phyloP scores from a whole-genome alignment of 1,140 invertebrate genomes.

The Drosophila pseudoananassae region DNA sequence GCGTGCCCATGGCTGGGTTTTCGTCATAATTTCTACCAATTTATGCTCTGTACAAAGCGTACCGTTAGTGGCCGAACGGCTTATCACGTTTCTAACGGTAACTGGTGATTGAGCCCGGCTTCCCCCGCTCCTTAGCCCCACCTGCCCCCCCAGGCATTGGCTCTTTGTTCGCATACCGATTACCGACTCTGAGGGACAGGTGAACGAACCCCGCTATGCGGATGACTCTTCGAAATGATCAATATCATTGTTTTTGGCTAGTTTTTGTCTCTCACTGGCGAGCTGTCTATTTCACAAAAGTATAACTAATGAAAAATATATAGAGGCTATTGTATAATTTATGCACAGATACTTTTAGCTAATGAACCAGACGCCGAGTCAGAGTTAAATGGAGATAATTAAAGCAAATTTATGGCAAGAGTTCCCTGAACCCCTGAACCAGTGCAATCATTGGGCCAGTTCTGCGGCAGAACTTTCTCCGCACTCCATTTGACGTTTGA shows the following conservation, averaged over 20 bases:
- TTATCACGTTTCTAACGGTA: slow-evolving; percentile 76
- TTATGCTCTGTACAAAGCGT: slow-evolving; percentile 54
- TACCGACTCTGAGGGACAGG: slow-evolving; percentile 46
- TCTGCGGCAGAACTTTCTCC: slow-evolving; percentile 64
- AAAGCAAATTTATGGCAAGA: slow-evolving; percentile 45
- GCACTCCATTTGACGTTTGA: slow-evolving; percentile 59
- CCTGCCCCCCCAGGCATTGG: slow-evolving; percentile 18
- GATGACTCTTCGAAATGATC: slow-evolving; percentile 71
- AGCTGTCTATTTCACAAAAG: slow-evolving; percentile 44
- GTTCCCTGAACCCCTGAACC: slow-evolving; percentile 32
- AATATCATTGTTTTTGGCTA: slow-evolving; percentile 49
- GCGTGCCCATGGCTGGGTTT: slow-evolving; percentile 31
- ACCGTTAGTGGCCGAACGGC: slow-evolving; percentile 41
- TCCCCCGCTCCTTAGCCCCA: slow-evolving; percentile 2
- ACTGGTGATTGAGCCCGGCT: not conserved
- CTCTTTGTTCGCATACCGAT: slow-evolving; percentile 62
- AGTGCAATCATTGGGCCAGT: slow-evolving; percentile 1
- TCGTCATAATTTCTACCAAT: slow-evolving; percentile 69
- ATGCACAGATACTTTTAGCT: slow-evolving; percentile 51
- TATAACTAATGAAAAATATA: slow-evolving; percentile 53
- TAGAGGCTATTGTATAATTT: slow-evolving; percentile 55
- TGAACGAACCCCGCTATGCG: slow-evolving; percentile 47
- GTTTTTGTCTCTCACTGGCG: slow-evolving; percentile 17
- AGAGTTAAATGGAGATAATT: slow-evolving; percentile 32
- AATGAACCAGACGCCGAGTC: slow-evolving; percentile 30